Evolutionary conservation across 2,113 vertebrate species (phyloP), one percentile per base, ranked within the genome.

Genomic region (Tamias sibiricus): DNA sequence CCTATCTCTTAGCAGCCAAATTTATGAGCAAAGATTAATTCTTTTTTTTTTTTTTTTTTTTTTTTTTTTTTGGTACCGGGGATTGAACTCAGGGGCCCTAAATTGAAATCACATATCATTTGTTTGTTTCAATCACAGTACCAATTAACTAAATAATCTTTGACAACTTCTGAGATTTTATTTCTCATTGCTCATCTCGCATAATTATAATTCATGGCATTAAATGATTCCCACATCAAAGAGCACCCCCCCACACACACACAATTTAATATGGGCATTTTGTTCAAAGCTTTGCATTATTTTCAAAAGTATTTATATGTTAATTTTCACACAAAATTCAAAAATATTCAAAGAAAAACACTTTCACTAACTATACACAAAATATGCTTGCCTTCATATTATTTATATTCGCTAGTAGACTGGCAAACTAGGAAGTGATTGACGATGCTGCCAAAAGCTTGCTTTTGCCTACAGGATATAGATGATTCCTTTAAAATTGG

Each of bases 401-500:
- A 75, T 59, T 87, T 74, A 47, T 81, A 14, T 6, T 54, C 17
- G 37, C 8, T 77, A 28, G 28, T n/a, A 30, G 8, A 54, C 16
- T 77, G 59, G 69, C 32, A 91, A 85, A 54, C 32, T 40, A 47
- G 69, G 54, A 96, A 97, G 77, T 98, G 97, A 98, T 97, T 95
- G 94, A 98, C 20, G 62, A 97, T 91, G 37, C 85, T 98, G 97
- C 62, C 94, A 96, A 97, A 88, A 57, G 1, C 76, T 94, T 80
- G 96, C 71, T 97, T 44, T 97, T 95, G 59, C 8, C 93, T 97
- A 91, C 93, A 96, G 95, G 92, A 97, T 97, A 98, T 20, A 97
- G 95, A 98, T 97, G 96, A 97, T 96, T 86, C 89, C 72, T 98
- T 98, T 97, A 95, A 98, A 98, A 91, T 75, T 83, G 75, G 13